These are phyloP conservation scores for Leptogaster cylindrica DNA, from an alignment of 2,888 invertebrate genomes.

Conservation along the genomic window DNA sequence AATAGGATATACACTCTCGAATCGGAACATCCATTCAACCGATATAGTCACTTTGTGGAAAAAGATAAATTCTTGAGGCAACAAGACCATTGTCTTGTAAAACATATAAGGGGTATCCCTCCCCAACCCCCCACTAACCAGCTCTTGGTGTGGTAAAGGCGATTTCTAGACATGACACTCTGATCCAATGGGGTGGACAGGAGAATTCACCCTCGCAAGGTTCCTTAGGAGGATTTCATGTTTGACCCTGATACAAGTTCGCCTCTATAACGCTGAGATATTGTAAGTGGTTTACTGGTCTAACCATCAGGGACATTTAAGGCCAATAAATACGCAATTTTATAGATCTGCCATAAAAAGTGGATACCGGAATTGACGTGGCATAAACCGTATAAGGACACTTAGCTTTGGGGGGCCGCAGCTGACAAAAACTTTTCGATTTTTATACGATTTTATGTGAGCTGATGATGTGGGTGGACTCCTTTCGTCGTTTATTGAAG, in stretches of 20 bases:
- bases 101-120: constrained; percentile 38
- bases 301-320: constrained; percentile 49
- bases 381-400: constrained; percentile 29
- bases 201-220: constrained; percentile 12
- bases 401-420: neutral
- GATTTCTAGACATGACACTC: no score
- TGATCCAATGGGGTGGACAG: neutral
- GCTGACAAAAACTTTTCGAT: constrained; percentile 29
- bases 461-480: constrained; percentile 43
- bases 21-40: constrained; percentile 7
- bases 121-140: no score
- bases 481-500: constrained; percentile 44
- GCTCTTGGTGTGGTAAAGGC: no score
- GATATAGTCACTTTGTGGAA: constrained; percentile 46
- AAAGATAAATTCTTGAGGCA: constrained; percentile 45
- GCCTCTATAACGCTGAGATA: constrained; percentile 39
- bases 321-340: constrained; percentile 53
- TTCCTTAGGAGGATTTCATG: neutral
- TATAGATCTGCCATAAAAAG: constrained; percentile 49
- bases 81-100: constrained; percentile 48
- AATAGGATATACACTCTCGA: neutral
- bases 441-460: constrained; percentile 46
- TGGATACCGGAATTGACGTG: constrained; percentile 43
- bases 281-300: constrained; percentile 47
- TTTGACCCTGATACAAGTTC: neutral